A percentile compares a stretch with the other conserved stretches of the same genome.
Conservation (phyloP, 2,113 vertebrate genomes). For the Malaclemys terrapin region DNA sequence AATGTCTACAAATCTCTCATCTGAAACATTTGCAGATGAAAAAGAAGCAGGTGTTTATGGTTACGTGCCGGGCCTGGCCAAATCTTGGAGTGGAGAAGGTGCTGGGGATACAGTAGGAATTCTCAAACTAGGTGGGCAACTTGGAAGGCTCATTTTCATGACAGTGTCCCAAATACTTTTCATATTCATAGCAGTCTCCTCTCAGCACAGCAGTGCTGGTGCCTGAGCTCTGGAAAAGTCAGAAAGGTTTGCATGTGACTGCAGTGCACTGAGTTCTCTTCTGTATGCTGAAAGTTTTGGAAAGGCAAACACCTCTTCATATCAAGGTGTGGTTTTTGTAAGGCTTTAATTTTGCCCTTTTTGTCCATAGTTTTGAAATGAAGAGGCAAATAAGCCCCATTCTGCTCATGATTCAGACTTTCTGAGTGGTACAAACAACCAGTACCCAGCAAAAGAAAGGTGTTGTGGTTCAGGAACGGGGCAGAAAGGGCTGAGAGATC, state of each 20-base stretch:
- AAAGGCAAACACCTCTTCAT: neutral
- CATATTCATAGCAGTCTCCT: neutral
- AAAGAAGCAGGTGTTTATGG: conserved; percentile 2
- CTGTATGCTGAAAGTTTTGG: neutral
- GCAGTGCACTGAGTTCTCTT: neutral
- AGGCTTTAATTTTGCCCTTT: neutral
- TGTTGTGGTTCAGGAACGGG: neutral
- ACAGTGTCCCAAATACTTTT: neutral
- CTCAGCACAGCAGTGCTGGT: neutral
- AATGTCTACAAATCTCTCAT: conserved; percentile 45
- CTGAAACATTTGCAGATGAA: conserved; percentile 16
- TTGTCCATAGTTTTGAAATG: neutral
- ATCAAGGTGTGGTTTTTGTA: neutral
- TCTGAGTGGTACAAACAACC: neutral
- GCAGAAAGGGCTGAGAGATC: neutral
- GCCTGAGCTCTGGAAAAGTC: neutral
- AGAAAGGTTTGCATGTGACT: neutral
- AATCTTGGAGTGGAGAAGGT: neutral
- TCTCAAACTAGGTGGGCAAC: conserved; percentile 23
- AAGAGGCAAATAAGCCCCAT: neutral
- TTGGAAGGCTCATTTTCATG: conserved; percentile 23
- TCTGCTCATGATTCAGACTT: neutral
- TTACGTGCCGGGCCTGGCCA: conserved; percentile 28
- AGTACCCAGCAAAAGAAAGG: neutral
- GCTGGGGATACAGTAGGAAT: neutral